These are phyloP conservation scores for Plusia festucae DNA, from an alignment of 2,888 invertebrate species.

Conservation along the genomic window DNA sequence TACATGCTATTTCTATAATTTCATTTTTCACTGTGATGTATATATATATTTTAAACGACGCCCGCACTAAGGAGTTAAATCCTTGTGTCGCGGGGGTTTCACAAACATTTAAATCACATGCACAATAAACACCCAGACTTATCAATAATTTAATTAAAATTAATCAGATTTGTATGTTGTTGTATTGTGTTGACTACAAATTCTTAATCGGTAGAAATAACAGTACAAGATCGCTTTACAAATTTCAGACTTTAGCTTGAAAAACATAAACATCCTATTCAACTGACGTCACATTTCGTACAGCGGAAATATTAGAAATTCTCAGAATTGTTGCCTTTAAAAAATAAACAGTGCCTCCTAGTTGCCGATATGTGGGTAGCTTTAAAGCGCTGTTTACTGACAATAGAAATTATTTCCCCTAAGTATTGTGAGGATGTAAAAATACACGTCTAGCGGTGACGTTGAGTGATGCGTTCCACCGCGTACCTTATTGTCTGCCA, in stretches of 20 bases:
- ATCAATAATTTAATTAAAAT: too few species aligned
- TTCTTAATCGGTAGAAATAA: not conserved
- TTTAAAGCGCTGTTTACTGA: constrained; percentile 80
- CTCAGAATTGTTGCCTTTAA: constrained; percentile 31
- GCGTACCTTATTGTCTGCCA: constrained; percentile 78
- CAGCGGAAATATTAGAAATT: constrained; percentile 35
- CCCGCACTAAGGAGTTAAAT: too few species aligned
- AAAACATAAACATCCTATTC: not conserved
- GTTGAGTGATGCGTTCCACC: constrained; percentile 85
- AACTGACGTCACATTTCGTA: constrained; percentile 13
- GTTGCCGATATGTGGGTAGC: constrained; percentile 65
- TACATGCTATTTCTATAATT: too few species aligned
- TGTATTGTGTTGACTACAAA: too few species aligned
- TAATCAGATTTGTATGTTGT: too few species aligned
- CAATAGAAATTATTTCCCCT: constrained; percentile 85
- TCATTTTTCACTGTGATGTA: too few species aligned
- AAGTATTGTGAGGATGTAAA: constrained; percentile 84
- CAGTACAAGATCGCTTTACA: too few species aligned
- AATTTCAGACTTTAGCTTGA: not conserved
- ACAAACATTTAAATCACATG: too few species aligned
- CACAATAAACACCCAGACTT: too few species aligned
- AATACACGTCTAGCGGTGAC: constrained; percentile 83
- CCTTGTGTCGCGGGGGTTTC: too few species aligned
- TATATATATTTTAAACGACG: too few species aligned
- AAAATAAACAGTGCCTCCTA: constrained; percentile 67